Conservation (phyloP, 2,113 vertebrate genomes). For the Ictidomys tridecemlineatus region DNA sequence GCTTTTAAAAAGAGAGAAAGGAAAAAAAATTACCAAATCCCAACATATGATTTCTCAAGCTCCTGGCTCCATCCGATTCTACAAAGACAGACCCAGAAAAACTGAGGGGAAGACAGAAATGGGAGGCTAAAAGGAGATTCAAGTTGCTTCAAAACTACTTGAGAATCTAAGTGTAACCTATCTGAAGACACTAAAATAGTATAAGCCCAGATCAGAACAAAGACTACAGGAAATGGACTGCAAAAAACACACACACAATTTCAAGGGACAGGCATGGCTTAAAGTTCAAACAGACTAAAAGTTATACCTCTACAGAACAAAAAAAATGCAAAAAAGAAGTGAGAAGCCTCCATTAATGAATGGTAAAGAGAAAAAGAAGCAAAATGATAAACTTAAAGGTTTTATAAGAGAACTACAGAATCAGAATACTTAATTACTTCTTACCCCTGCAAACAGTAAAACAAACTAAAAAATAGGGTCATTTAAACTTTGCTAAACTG, state of each 20-base stretch:
- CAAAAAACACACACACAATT: background rate
- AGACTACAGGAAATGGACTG: background rate
- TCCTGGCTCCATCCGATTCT: background rate
- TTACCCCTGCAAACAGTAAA: too few species aligned
- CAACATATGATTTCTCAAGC: background rate
- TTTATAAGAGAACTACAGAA: too few species aligned
- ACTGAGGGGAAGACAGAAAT: background rate
- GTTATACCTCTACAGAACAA: too few species aligned
- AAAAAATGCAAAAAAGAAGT: too few species aligned
- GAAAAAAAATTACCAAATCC: background rate
- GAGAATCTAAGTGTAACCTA: background rate
- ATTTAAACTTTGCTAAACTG: too few species aligned
- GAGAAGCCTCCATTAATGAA: too few species aligned
- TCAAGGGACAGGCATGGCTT: background rate
- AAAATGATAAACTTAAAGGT: too few species aligned
- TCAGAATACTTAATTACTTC: too few species aligned
- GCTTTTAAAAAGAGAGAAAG: too few species aligned
- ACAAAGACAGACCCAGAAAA: background rate
- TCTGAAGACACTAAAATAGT: too few species aligned
- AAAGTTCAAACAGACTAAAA: background rate
- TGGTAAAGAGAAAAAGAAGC: too few species aligned
- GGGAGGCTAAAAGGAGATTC: background rate
- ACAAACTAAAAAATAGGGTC: too few species aligned
- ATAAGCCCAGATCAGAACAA: background rate
- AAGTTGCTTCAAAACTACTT: slow-evolving; percentile 30